These are phyloP conservation scores for Montipora sp. DNA, from an alignment of 64 coral and sea anemone species.

Conservation along the genomic window DNA sequence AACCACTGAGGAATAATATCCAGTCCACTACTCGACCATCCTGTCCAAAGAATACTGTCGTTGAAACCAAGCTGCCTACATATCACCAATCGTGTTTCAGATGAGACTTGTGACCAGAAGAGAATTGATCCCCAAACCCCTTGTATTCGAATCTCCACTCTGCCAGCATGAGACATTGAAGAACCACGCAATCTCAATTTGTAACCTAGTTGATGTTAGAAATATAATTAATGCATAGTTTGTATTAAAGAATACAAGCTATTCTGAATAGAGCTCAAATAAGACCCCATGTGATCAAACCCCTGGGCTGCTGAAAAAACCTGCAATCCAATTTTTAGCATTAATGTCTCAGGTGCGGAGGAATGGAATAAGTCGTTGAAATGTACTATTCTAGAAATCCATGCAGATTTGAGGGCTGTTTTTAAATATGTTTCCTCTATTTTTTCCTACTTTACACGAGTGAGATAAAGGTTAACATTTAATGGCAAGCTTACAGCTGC, in stretches of 20 bases:
- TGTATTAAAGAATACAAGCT: not conserved
- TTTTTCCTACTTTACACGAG: too few relatives aligned
- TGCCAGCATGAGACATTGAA: not conserved
- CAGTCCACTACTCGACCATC: not conserved
- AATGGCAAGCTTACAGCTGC: too few relatives aligned
- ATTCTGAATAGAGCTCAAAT: not conserved
- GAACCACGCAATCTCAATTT: not conserved
- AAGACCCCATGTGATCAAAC: not conserved
- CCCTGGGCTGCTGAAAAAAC: too few relatives aligned
- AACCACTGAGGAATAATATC: not conserved
- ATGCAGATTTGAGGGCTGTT: too few relatives aligned
- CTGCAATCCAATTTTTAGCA: too few relatives aligned
- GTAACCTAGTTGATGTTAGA: not conserved
- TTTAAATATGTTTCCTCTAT: too few relatives aligned
- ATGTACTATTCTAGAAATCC: too few relatives aligned
- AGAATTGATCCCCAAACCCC: not conserved
- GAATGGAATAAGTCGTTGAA: too few relatives aligned
- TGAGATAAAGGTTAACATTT: too few relatives aligned
- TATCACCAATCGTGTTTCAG: not conserved
- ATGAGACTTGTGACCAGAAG: not conserved
- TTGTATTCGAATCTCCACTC: not conserved
- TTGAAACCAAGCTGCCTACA: slow-evolving; percentile 3
- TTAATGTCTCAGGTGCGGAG: too few relatives aligned
- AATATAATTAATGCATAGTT: not conserved
- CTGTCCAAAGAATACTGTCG: not conserved